Evolutionary conservation across 2,113 vertebrate genomes (phyloP), one percentile per base, ranked within the genome.

Genomic region (Bubo bubo): DNA sequence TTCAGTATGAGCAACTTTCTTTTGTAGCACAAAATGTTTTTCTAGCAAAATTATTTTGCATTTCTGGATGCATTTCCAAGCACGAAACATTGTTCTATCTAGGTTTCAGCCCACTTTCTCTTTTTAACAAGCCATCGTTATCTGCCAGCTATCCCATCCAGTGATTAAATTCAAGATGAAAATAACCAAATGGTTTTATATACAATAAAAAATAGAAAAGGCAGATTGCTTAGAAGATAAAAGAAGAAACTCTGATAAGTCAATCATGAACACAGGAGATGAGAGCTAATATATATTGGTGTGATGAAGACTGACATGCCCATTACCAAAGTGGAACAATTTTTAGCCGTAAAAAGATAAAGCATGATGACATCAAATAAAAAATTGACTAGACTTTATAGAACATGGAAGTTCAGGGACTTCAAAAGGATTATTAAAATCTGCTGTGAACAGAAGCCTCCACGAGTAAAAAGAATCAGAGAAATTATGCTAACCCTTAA

Each of bases 91-190:
- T 50, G 8, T 4, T 79, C 13, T 63, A 19, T 34, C 14, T 71
- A 43, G 6, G 45, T 71, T 93, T 83, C 13, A 70, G 30, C 3
- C 37, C 30, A 24, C 22, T 73, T 90, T 28, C 10, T 45, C 27
- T 67, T 82, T 83, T 79, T 77, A 27, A 8, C 34, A 20, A 89
- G 24, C 37, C 55, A 92, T 79, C 11, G 28, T 86, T 59, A 62
- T 70, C 50, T 95, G 74, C 58, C 71, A 95, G 28, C 35, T 88
- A 53, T 49, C 28, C n/a, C 43, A 86, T 83, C 37, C 39, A 50
- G 37, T 91, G 63, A 97, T 67, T 73, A 83, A 82, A 87, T 86
- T 95, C 47, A 94, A 93, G 56, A 73, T 60, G 81, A 91, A 93
- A 93, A 56, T 47, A 92, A 27, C 15, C 74, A 88, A 93, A 82